Evolutionary conservation across 2,888 invertebrate genomes (phyloP).

Genomic region (Papilio elwesi): DNA sequence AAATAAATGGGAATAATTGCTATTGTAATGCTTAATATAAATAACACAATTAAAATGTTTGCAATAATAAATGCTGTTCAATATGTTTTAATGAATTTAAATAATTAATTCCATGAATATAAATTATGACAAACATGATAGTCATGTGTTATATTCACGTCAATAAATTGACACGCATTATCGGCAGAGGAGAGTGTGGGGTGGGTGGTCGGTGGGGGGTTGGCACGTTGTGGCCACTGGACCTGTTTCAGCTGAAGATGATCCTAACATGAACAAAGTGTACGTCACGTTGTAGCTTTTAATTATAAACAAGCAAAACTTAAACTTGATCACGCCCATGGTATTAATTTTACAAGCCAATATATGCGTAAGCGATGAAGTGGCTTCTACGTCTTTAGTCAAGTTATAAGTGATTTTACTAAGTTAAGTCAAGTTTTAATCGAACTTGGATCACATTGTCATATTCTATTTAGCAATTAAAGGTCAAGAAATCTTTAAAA

Average conservation of each 20-base stretch:
- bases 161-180: neutral
- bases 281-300: neutral
- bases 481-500: too few species aligned
- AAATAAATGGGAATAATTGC: too few species aligned
- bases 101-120: neutral
- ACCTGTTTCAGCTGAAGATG: too few species aligned
- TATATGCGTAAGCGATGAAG: conserved; percentile 18
- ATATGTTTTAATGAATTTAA: neutral
- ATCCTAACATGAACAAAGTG: too few species aligned
- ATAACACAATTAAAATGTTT: neutral
- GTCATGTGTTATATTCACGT: neutral
- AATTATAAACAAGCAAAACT: neutral
- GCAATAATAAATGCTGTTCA: neutral
- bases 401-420: conserved; percentile 17
- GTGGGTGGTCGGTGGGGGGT: too few species aligned
- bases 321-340: neutral
- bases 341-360: conserved; percentile 11
- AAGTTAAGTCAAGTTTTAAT: conserved; percentile 8
- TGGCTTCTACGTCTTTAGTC: neutral
- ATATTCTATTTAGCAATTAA: too few species aligned
- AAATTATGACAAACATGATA: neutral
- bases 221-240: too few species aligned
- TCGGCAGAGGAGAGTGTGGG: too few species aligned
- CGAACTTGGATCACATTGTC: neutral
- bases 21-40: too few species aligned